Evolutionary conservation across 2,888 invertebrate species (phyloP).

Genomic region (Helleia helle): DNA sequence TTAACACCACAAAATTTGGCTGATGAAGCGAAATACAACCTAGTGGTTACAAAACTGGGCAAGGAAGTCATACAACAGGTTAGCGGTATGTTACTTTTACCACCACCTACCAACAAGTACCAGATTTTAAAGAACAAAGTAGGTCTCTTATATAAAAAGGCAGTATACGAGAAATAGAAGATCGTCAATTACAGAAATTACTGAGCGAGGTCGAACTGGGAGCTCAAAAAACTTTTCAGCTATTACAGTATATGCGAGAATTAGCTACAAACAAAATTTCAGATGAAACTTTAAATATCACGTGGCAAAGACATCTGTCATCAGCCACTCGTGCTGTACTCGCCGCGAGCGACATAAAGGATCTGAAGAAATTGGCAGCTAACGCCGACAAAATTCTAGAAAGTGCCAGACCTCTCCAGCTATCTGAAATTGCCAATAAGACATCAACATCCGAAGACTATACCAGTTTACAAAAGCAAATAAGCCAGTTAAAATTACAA

Average conservation of each 20-base stretch:
- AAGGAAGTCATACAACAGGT: background rate
- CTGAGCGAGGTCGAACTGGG: too few relatives aligned
- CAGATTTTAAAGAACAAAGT: too few relatives aligned
- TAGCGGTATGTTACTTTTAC: background rate
- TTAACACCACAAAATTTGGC: background rate
- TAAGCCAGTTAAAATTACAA: slow-evolving; percentile 5
- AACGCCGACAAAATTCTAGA: slow-evolving; percentile 19
- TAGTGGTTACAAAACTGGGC: background rate
- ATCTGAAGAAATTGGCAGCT: slow-evolving; percentile 12
- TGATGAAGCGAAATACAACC: background rate
- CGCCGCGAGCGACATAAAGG: slow-evolving; percentile 1
- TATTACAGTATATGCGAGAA: too few relatives aligned
- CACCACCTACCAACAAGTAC: background rate
- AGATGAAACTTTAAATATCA: slow-evolving; percentile 15
- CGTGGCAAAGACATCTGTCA: slow-evolving; percentile 19
- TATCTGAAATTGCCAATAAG: slow-evolving; percentile 3
- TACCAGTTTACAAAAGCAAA: slow-evolving; percentile 7
- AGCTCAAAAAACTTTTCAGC: too few relatives aligned
- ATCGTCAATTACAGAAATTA: too few relatives aligned
- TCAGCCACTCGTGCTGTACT: slow-evolving; percentile 8
- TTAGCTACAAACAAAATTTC: too few relatives aligned
- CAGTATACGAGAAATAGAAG: too few relatives aligned
- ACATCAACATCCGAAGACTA: background rate
- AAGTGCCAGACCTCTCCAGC: background rate
- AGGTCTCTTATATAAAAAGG: too few relatives aligned